Conservation (phyloP, 2,113 vertebrate genomes). For the Dromiciops gliroides region DNA sequence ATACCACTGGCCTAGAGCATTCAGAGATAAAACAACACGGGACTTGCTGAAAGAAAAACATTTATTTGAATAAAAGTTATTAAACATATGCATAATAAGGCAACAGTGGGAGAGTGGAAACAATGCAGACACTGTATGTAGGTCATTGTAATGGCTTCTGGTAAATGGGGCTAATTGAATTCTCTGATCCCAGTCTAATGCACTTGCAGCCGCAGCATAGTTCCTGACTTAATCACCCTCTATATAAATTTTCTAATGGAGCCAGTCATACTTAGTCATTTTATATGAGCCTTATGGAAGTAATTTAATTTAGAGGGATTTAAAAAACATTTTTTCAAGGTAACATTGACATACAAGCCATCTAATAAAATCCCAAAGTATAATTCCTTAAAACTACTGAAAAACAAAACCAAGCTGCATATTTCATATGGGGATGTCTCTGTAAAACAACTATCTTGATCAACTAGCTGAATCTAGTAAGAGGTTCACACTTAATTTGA, state of each 20-base stretch:
- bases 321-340: conserved; percentile 17
- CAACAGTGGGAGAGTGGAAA: conserved; percentile 2
- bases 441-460: conserved; percentile 52
- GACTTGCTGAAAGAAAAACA: not conserved
- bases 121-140: not conserved
- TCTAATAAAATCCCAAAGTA: conserved; percentile 12
- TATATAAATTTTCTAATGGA: conserved; percentile 26
- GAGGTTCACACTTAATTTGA: conserved; percentile 57
- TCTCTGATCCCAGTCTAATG: conserved; percentile 27
- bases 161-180: conserved; percentile 51
- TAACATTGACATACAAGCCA: not conserved
- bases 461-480: conserved; percentile 33
- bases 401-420: conserved; percentile 28
- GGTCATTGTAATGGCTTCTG: conserved; percentile 53
- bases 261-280: not conserved
- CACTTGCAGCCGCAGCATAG: conserved; percentile 29
- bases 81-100: not conserved
- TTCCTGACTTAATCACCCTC: conserved; percentile 46
- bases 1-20: not conserved
- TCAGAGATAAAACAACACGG: not conserved
- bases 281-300: conserved; percentile 32
- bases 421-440: conserved; percentile 38
- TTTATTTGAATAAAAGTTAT: not conserved
- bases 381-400: conserved; percentile 26
- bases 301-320: conserved; percentile 50